These are phyloP conservation scores for Drosophila affinis DNA, from an alignment of 2,888 invertebrate genomes.

Conservation along the genomic window DNA sequence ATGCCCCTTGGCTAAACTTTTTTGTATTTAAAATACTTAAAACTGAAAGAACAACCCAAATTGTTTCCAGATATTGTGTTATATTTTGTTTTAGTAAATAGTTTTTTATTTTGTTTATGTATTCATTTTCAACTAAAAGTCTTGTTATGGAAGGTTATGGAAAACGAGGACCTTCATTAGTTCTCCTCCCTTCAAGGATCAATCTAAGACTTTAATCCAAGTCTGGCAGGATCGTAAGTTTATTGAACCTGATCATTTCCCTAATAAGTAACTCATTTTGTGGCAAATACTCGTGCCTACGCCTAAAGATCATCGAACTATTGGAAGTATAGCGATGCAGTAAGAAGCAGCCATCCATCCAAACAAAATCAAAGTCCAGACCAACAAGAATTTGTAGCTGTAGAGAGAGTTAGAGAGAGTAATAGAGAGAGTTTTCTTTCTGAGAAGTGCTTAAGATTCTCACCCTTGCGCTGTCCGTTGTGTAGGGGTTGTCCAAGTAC, in stretches of 20 bases:
- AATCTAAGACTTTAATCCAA: not conserved
- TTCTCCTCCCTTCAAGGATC: not conserved
- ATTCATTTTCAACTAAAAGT: too few species aligned
- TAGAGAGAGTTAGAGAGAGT: not conserved
- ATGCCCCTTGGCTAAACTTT: not conserved
- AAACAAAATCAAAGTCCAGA: constrained; percentile 47
- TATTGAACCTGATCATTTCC: constrained; percentile 45
- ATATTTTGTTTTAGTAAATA: too few species aligned
- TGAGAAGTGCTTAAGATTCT: not conserved
- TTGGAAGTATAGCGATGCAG: not conserved
- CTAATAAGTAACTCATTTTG: constrained; percentile 9
- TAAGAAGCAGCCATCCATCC: constrained; percentile 41
- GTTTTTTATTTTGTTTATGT: too few species aligned
- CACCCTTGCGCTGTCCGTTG: constrained; percentile 25
- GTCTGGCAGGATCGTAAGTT: constrained; percentile 24
- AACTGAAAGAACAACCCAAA: too few species aligned
- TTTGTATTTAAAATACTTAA: too few species aligned
- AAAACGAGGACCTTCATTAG: too few species aligned
- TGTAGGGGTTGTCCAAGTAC: constrained; percentile 4
- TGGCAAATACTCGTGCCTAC: not conserved
- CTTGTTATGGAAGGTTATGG: too few species aligned
- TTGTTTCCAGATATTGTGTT: too few species aligned
- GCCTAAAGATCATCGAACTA: not conserved
- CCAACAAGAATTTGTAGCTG: constrained; percentile 34
- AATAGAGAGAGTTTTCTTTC: not conserved